A percentile compares a stretch with the other conserved stretches of the same genome.
phyloP scores from a whole-genome alignment of 35 echinoderm and acorn worm species.

The Nesometra sesokonis region DNA sequence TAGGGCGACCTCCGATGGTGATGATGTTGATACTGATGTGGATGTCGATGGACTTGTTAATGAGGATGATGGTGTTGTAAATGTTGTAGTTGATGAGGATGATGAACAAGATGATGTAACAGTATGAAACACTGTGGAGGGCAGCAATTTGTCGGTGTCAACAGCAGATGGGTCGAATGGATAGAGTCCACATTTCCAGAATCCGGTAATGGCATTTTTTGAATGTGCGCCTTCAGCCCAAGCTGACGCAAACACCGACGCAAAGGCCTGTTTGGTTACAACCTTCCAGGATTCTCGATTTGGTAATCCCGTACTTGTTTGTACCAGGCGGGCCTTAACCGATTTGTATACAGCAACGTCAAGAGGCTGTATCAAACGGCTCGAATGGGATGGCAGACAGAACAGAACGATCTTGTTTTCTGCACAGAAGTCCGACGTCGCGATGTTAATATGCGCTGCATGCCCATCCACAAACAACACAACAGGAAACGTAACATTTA shows the following conservation, averaged over 20 bases:
- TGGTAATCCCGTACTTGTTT: too few relatives aligned
- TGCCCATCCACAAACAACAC: too few relatives aligned
- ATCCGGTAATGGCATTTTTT: constrained; percentile 12
- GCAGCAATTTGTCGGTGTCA: constrained; percentile 10
- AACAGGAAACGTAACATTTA: too few relatives aligned
- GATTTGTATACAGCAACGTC: constrained; percentile 10
- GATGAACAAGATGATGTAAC: not conserved
- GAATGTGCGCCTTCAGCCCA: not conserved
- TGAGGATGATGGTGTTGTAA: too few relatives aligned
- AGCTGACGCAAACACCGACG: constrained; percentile 10
- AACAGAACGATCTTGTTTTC: too few relatives aligned
- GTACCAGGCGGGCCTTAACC: too few relatives aligned
- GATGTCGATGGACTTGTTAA: too few relatives aligned
- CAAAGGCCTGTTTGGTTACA: constrained; percentile 46
- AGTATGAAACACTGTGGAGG: not conserved
- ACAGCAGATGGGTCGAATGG: constrained; percentile 1
- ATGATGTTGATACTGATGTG: too few relatives aligned
- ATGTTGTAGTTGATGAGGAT: not conserved
- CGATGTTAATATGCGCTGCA: too few relatives aligned
- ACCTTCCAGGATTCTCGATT: constrained; percentile 15
- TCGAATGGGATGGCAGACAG: too few relatives aligned
- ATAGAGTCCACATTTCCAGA: constrained; percentile 17
- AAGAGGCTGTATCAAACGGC: too few relatives aligned
- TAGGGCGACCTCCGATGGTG: too few relatives aligned
- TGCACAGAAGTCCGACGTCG: constrained; percentile 12